A percentile compares a stretch with the other conserved stretches of the same genome.
Conservation (phyloP, 2,113 vertebrate genomes). For the Meriones unguiculatus region DNA sequence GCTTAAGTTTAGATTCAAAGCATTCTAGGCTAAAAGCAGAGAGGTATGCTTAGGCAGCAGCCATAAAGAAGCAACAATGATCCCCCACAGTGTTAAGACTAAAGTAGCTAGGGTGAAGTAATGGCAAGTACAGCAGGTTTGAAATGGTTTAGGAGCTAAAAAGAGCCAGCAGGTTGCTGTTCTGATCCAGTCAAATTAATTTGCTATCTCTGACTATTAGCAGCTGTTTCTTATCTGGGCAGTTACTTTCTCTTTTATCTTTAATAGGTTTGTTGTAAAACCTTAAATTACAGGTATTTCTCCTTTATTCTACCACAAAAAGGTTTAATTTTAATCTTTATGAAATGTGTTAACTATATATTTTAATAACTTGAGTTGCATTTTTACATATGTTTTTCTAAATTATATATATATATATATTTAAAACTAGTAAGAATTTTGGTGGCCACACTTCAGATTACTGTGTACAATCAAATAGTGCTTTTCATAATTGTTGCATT, state of each 20-base stretch:
- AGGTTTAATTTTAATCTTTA: slow-evolving; percentile 30
- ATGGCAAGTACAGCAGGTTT: slow-evolving; percentile 42
- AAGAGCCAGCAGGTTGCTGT: slow-evolving; percentile 59
- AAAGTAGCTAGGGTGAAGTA: slow-evolving; percentile 55
- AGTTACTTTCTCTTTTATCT: slow-evolving; percentile 60
- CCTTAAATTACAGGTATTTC: slow-evolving; percentile 37
- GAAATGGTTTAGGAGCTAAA: slow-evolving; percentile 68
- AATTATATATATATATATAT: slow-evolving; percentile 20
- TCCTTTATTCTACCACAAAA: neutral
- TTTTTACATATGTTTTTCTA: neutral
- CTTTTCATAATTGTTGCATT: slow-evolving; percentile 13
- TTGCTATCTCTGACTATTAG: slow-evolving; percentile 67
- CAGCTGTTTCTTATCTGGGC: slow-evolving; percentile 46
- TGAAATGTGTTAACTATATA: slow-evolving; percentile 43
- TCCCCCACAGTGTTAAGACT: slow-evolving; percentile 26
- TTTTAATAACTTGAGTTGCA: neutral
- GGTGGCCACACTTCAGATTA: neutral
- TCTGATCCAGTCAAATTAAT: slow-evolving; percentile 69
- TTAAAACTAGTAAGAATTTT: neutral
- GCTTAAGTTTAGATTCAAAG: slow-evolving; percentile 51
- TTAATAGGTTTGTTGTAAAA: slow-evolving; percentile 7
- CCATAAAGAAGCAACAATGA: slow-evolving; percentile 34
- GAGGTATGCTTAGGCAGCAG: slow-evolving; percentile 24
- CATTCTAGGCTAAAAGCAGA: slow-evolving; percentile 41
- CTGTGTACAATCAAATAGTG: neutral